phyloP scores from a whole-genome alignment of 2,797 vertebrate genomes.

The Pantherophis vulpinus region DNA sequence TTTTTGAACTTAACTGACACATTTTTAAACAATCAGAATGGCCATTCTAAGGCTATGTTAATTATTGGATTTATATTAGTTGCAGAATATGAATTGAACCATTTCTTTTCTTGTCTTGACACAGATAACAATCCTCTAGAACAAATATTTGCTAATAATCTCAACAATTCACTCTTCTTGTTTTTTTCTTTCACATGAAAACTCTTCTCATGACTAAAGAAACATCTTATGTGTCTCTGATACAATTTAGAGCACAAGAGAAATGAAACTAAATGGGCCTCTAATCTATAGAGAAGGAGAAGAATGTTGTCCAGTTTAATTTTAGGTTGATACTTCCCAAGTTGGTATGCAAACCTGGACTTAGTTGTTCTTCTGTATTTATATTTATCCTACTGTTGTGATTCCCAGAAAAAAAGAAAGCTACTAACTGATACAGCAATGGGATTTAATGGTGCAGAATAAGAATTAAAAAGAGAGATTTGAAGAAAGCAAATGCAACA shows the following conservation, averaged over 20 bases:
- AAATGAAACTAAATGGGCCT: not conserved
- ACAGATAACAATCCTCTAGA: not conserved
- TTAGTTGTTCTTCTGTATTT: not conserved
- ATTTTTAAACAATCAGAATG: not conserved
- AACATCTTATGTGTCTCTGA: not conserved
- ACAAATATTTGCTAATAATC: not conserved
- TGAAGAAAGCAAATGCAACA: not conserved
- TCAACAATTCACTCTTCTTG: not conserved
- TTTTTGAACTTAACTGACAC: not conserved
- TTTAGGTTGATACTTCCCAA: not conserved
- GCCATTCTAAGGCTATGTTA: not conserved
- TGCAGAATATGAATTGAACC: not conserved
- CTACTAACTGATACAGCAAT: not conserved
- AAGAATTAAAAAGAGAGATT: not conserved
- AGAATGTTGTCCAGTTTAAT: not conserved
- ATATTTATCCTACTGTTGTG: not conserved
- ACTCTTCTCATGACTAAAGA: not conserved
- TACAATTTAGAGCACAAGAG: not conserved
- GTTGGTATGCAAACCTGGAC: not conserved
- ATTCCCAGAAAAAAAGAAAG: not conserved
- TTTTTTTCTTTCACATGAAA: not conserved
- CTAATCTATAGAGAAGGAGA: not conserved
- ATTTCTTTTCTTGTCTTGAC: not conserved
- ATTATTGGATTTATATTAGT: not conserved
- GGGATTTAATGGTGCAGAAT: not conserved